Evolutionary conservation across 2,888 invertebrate genomes (phyloP), one percentile per base, ranked within the genome.

Genomic region (Lathronympha strigana): DNA sequence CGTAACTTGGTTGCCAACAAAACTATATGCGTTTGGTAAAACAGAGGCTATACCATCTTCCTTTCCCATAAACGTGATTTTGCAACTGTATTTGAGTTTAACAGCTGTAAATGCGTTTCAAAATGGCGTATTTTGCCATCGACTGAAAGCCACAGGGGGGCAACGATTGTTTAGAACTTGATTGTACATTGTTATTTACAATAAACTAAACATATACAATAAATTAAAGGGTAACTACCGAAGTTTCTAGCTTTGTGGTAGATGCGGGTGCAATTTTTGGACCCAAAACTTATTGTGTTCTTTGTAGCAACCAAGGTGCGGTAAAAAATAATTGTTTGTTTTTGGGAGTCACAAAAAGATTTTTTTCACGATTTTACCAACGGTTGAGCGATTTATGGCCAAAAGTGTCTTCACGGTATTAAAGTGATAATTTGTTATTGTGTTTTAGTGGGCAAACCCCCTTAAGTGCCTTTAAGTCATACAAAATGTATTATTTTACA

Each of bases 221-320:
- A 45, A 28, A 63, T 53, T 55, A 68, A 68, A 66, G 66, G 66
- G 61, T 66, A 49, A 61, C 68, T 67, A 55, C 64, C 43, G 66
- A 61, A n/a, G 54, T 40, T 61, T 61, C 43, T 38, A 54, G 66
- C 55, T 53, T 57, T 61, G 64, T 66, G 67, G 67, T 50, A 0
- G 9, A 66, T 66, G 66, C 66, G 66, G 66, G 66, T 66, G 66
- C 64, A 63, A 68, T 69, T 71, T 71, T 72, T 61, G 69, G 75
- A 40, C 70, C 69, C 67, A 72, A 70, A 75, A 71, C 72, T 66
- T 73, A 76, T 76, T 75, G 71, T 76, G 66, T 66, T 54, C 23
- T 61, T 69, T 70, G 50, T 57, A 25, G 50, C 19, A 38, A 60
- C 58, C 36, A 53, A 45, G 36, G 19, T 55, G 55, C 25, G 57